phyloP scores from a whole-genome alignment of 1,140 invertebrate species.

The Protaetia brevitarsis region DNA sequence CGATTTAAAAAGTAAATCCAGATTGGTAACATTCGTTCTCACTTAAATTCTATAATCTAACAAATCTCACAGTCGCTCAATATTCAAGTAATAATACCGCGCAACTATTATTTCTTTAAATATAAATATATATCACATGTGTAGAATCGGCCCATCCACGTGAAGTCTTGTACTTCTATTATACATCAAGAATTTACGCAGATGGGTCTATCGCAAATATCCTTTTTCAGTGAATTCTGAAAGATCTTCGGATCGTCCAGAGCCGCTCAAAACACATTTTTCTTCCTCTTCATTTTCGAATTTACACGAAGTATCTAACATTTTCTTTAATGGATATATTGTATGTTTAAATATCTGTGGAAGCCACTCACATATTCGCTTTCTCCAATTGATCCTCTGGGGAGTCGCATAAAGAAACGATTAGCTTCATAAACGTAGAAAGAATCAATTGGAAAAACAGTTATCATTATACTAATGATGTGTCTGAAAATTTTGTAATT shows the following conservation, averaged over 20 bases:
- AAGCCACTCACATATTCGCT: conserved; percentile 10
- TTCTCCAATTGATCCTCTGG: not conserved
- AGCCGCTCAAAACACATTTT: not conserved
- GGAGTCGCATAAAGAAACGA: not conserved
- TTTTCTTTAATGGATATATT: conserved; percentile 17
- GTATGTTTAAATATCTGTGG: conserved; percentile 17
- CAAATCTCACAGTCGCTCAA: conserved; percentile 29
- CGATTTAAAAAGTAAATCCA: conserved; percentile 20
- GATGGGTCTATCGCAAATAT: conserved; percentile 21
- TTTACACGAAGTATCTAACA: conserved; percentile 17
- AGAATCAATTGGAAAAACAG: not conserved
- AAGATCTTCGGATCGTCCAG: not conserved
- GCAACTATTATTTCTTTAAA: conserved; percentile 27
- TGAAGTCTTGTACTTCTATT: not conserved
- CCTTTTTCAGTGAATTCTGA: not conserved
- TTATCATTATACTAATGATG: conserved; percentile 40
- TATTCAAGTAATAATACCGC: conserved; percentile 21
- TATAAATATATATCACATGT: conserved; percentile 26
- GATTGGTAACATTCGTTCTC: conserved; percentile 43
- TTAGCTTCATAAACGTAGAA: not conserved
- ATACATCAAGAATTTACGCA: conserved; percentile 16
- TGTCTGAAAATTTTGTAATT: conserved; percentile 34
- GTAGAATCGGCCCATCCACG: conserved; percentile 7
- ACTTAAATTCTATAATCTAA: conserved; percentile 32
- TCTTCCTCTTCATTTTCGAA: not conserved